Evolutionary conservation across 1,140 invertebrate species (phyloP).

Genomic region (Drosophila ohnishii): DNA sequence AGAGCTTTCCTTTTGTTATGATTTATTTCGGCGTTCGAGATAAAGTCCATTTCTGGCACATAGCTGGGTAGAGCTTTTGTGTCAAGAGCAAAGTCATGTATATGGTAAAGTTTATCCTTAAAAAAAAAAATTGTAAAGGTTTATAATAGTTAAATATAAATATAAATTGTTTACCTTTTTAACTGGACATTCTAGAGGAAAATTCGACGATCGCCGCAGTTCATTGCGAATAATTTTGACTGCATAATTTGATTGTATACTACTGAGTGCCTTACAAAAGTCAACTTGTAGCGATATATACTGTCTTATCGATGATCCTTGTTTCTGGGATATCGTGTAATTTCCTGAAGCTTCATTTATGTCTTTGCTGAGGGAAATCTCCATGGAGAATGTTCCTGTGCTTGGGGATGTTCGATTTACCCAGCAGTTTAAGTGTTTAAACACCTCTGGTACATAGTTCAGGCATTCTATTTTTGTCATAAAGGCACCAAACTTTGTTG

Average conservation of each 20-base stretch:
- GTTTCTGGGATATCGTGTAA: slow-evolving; percentile 10
- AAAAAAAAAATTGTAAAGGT: not conserved
- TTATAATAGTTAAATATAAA: no score
- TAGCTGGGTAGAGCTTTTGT: not conserved
- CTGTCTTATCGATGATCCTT: slow-evolving; percentile 1
- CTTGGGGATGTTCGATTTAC: not conserved
- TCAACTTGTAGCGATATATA: slow-evolving; percentile 12
- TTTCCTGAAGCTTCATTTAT: not conserved
- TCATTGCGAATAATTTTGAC: slow-evolving; percentile 3
- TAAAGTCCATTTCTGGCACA: not conserved
- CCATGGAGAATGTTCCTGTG: not conserved
- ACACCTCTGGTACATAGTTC: slow-evolving; percentile 13
- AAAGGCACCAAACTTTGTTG: slow-evolving; percentile 1
- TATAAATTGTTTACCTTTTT: slow-evolving; percentile 16
- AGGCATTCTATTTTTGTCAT: slow-evolving; percentile 21
- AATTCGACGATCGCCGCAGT: slow-evolving; percentile 14
- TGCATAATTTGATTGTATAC: slow-evolving; percentile 9
- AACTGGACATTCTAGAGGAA: slow-evolving; percentile 27
- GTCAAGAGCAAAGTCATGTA: not conserved
- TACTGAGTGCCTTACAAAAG: slow-evolving; percentile 14
- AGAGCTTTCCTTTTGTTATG: not conserved
- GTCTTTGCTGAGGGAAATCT: slow-evolving; percentile 5
- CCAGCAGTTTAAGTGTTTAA: slow-evolving; percentile 6
- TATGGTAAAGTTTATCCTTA: not conserved
- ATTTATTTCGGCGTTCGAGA: not conserved